A percentile compares a stretch with the other conserved stretches of the same genome.
These are phyloP conservation scores for Dipodomys spectabilis DNA, from an alignment of 2,113 vertebrate species.

Conservation along the genomic window DNA sequence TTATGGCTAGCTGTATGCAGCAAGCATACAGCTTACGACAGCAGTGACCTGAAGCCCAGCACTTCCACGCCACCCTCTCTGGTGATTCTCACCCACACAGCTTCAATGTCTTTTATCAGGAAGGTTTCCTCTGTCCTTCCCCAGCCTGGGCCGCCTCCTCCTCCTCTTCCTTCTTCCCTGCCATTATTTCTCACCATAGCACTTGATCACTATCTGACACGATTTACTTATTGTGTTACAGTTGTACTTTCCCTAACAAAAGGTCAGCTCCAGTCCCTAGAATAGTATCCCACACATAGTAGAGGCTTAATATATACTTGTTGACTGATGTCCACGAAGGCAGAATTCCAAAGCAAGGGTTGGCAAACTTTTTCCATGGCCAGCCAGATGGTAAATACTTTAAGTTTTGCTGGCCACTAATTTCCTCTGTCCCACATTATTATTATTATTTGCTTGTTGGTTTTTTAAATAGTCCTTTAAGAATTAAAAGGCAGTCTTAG, in stretches of 20 bases:
- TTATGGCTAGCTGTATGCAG: neutral
- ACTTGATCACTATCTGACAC: neutral
- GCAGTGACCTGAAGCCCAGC: neutral
- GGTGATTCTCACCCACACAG: neutral
- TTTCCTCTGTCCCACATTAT: neutral
- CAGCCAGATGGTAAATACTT: neutral
- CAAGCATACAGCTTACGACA: neutral
- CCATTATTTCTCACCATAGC: neutral
- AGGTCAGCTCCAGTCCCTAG: neutral
- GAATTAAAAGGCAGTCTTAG: neutral
- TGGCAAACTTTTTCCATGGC: neutral
- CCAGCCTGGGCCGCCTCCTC: neutral
- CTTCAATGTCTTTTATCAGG: neutral
- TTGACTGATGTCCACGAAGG: neutral
- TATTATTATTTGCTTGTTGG: neutral
- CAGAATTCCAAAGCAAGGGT: neutral
- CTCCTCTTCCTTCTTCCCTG: neutral
- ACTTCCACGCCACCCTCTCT: neutral
- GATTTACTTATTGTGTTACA: neutral
- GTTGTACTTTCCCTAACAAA: neutral
- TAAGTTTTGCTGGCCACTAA: neutral
- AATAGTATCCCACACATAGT: neutral
- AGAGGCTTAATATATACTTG: neutral
- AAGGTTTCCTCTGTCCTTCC: neutral
- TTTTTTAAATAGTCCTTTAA: conserved; percentile 36